Percentiles rank a stretch among this genome's conserved stretches.
Evolutionary conservation across 2,797 vertebrate genomes (phyloP).

Genomic region (Gallirallus australis): DNA sequence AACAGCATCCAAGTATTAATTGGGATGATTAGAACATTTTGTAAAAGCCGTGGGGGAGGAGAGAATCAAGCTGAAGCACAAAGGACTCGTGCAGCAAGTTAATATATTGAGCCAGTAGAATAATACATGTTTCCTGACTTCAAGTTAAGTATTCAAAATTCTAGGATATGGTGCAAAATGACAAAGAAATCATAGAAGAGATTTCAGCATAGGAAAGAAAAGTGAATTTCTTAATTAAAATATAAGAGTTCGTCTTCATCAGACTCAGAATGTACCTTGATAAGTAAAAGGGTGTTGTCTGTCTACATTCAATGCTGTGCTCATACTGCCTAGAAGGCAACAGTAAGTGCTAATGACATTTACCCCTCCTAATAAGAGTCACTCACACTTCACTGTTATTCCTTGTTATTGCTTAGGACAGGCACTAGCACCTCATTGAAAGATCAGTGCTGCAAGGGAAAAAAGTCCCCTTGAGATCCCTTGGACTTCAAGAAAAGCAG

Average conservation of each 20-base stretch:
- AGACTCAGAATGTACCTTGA: slow-evolving; percentile 47
- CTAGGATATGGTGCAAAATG: background rate
- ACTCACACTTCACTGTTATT: slow-evolving; percentile 78
- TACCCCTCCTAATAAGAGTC: slow-evolving; percentile 78
- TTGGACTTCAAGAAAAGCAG: slow-evolving; percentile 73
- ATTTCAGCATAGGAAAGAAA: background rate
- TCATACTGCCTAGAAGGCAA: slow-evolving; percentile 70
- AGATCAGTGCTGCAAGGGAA: slow-evolving; percentile 78
- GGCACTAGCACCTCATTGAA: slow-evolving; percentile 79
- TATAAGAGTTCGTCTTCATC: slow-evolving; percentile 45
- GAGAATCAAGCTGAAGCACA: slow-evolving; percentile 34
- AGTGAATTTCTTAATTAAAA: slow-evolving; percentile 70
- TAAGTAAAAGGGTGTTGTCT: slow-evolving; percentile 38
- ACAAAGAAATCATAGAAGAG: background rate
- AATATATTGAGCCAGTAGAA: slow-evolving; percentile 26
- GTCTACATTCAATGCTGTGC: slow-evolving; percentile 43
- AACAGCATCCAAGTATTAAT: slow-evolving; percentile 48
- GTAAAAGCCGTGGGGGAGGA: slow-evolving; percentile 2
- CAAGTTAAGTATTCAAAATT: slow-evolving; percentile 12
- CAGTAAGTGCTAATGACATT: slow-evolving; percentile 78
- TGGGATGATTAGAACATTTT: slow-evolving; percentile 55
- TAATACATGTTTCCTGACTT: background rate
- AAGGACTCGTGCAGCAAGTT: slow-evolving; percentile 10
- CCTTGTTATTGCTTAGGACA: slow-evolving; percentile 79
- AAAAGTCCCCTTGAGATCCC: slow-evolving; percentile 68